Evolutionary conservation across 2,888 invertebrate genomes (phyloP).

Genomic region (Hoplodrina blanda): DNA sequence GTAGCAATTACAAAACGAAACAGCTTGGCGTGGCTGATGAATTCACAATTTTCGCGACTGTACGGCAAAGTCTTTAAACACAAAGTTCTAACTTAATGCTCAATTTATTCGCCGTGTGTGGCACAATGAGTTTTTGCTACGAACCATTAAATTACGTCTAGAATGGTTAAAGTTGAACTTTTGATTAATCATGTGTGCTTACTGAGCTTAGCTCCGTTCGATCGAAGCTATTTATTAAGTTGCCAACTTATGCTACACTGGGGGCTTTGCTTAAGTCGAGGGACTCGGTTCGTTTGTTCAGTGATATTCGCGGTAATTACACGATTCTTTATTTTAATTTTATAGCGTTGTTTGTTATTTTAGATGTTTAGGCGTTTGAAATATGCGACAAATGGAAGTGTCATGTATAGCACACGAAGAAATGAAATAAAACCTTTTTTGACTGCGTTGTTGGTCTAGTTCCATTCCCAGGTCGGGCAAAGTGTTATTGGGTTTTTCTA

Average conservation of each 20-base stretch:
- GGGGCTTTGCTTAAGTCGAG: slow-evolving; percentile 32
- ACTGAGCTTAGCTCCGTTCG: slow-evolving; percentile 40
- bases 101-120: slow-evolving; percentile 30
- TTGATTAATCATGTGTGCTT: slow-evolving; percentile 56
- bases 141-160: slow-evolving; percentile 52
- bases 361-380: not conserved
- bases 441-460: too few relatives aligned
- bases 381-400: not conserved
- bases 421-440: too few relatives aligned
- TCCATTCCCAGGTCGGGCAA: too few relatives aligned
- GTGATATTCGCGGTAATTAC: slow-evolving; percentile 31
- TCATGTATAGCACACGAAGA: not conserved
- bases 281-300: not conserved
- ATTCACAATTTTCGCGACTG: slow-evolving; percentile 23
- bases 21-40: slow-evolving; percentile 19
- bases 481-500: too few relatives aligned
- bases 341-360: not conserved
- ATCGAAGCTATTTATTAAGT: slow-evolving; percentile 49
- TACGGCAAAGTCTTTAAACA: slow-evolving; percentile 37
- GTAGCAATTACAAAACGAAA: slow-evolving; percentile 26
- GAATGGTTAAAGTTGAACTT: slow-evolving; percentile 53
- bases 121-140: slow-evolving; percentile 41
- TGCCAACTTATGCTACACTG: slow-evolving; percentile 37
- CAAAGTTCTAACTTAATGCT: slow-evolving; percentile 39
- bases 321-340: not conserved